Conservation (phyloP, 1,140 invertebrate genomes). For the Monomorium pharaonis region DNA sequence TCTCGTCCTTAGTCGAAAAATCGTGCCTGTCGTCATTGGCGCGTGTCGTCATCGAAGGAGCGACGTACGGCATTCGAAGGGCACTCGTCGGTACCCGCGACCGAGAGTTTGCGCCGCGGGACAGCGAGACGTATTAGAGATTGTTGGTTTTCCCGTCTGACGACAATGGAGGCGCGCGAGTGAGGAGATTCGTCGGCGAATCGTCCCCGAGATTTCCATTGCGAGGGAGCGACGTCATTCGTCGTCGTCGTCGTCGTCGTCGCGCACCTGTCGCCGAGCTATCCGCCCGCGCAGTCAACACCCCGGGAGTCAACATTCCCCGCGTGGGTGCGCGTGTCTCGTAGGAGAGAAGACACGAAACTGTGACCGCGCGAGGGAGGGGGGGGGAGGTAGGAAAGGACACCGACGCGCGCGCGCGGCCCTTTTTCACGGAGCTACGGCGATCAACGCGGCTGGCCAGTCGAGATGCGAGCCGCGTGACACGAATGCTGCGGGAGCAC, state of each 20-base stretch:
- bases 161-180: background rate
- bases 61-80: background rate
- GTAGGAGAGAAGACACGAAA: background rate
- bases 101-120: background rate
- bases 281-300: background rate
- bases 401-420: slow-evolving; percentile 22
- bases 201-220: background rate
- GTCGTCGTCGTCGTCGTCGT: too few relatives aligned
- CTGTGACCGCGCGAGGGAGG: background rate
- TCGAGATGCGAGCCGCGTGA: slow-evolving; percentile 76
- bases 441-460: slow-evolving; percentile 67
- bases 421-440: slow-evolving; percentile 65
- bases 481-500: slow-evolving; percentile 79
- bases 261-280: slow-evolving; percentile 73
- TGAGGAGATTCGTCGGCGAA: background rate
- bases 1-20: background rate
- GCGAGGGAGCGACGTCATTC: slow-evolving; percentile 19
- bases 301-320: background rate
- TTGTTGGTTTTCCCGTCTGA: background rate
- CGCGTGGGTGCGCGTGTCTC: too few relatives aligned
- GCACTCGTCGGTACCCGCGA: too few relatives aligned
- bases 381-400: background rate
- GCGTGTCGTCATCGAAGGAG: slow-evolving; percentile 22
- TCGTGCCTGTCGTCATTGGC: background rate
- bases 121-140: background rate